Percentiles rank a stretch among this genome's conserved stretches.
Evolutionary conservation across 2,113 vertebrate species (phyloP).

Genomic region (Strix uralensis): DNA sequence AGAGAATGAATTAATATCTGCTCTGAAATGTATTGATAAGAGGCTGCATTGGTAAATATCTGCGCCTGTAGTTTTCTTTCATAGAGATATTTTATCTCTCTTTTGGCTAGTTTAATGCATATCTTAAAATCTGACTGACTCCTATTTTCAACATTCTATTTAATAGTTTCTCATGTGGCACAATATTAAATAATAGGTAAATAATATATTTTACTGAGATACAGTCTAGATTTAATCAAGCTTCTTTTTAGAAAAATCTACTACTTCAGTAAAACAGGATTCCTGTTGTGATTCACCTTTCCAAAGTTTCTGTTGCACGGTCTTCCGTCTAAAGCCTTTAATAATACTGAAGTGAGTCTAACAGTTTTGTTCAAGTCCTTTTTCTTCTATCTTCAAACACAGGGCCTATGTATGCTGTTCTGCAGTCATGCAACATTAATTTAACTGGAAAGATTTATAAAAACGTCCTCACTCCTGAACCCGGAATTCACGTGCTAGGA

Average conservation of each 20-base stretch:
- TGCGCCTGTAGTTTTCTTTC: rapidly evolving
- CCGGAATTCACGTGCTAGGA: rapidly evolving
- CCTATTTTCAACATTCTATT: not conserved
- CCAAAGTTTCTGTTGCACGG: not conserved
- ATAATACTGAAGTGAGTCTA: not conserved
- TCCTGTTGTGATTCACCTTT: not conserved
- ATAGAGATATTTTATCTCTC: not conserved
- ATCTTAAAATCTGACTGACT: not conserved
- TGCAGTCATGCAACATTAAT: not conserved
- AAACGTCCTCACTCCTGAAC: not conserved
- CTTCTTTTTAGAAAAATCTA: not conserved
- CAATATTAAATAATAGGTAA: not conserved
- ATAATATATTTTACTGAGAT: not conserved
- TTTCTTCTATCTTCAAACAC: not conserved
- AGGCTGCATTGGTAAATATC: not conserved
- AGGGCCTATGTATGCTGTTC: not conserved
- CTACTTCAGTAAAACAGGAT: not conserved
- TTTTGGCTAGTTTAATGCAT: not conserved
- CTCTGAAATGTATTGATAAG: not conserved
- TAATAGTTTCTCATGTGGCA: not conserved
- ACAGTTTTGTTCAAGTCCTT: not conserved
- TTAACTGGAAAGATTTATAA: not conserved
- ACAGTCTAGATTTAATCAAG: not conserved
- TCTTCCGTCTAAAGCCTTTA: not conserved
- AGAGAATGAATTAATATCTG: not conserved